Evolutionary conservation across 2,113 vertebrate species (phyloP).

Genomic region (Naja naja): DNA sequence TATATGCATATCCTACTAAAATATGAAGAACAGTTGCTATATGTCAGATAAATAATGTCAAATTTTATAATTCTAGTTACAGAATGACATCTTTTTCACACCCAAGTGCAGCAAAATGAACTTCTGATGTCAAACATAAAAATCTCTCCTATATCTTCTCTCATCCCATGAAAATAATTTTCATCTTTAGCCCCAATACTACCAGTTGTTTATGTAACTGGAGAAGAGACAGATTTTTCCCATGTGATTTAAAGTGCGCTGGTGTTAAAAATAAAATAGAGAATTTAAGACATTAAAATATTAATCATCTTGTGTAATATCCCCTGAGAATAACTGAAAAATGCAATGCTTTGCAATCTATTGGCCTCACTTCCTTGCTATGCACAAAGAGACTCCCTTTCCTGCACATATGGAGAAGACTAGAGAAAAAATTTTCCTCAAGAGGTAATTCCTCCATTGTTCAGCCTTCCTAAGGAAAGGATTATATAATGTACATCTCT

Average conservation of each 20-base stretch:
- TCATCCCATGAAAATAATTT: slow-evolving; percentile 21
- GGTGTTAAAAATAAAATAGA: slow-evolving; percentile 65
- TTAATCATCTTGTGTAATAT: slow-evolving; percentile 65
- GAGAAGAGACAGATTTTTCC: slow-evolving; percentile 57
- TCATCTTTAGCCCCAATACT: slow-evolving; percentile 34
- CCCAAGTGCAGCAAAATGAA: neutral
- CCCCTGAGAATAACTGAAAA: slow-evolving; percentile 60
- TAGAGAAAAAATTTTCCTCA: slow-evolving; percentile 38
- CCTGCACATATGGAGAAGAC: slow-evolving; percentile 48
- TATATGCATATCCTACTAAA: neutral
- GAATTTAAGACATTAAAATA: slow-evolving; percentile 73
- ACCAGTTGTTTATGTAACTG: slow-evolving; percentile 61
- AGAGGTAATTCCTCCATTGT: neutral
- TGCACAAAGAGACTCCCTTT: slow-evolving; percentile 55
- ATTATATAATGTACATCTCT: neutral
- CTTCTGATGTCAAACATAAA: slow-evolving; percentile 21
- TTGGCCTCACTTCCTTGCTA: slow-evolving; percentile 41
- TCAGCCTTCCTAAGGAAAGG: neutral
- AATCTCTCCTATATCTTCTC: slow-evolving; percentile 6
- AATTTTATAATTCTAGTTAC: neutral
- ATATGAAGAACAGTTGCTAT: neutral
- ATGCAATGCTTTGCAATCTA: slow-evolving; percentile 42
- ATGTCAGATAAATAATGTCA: neutral
- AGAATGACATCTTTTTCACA: neutral
- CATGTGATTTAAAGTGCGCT: slow-evolving; percentile 70